Evolutionary conservation across 1,140 invertebrate species (phyloP), one percentile per base, ranked within the genome.

Genomic region (Chelonus insularis): DNA sequence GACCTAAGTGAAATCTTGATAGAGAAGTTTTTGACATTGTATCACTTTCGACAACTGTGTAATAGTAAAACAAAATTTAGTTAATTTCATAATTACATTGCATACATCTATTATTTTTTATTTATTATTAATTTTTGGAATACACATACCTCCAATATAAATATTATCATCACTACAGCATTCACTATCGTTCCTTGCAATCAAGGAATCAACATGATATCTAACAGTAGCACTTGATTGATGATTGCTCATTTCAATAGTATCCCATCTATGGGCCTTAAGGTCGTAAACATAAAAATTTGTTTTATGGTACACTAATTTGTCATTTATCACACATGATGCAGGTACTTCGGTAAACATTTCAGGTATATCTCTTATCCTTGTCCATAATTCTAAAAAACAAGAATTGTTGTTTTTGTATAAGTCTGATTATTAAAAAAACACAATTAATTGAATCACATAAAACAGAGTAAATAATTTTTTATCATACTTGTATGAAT

Each of bases 201-300:
- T 51, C 14, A 45, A 62, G 37, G 64, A 65, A 23, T 64, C 62
- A 34, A 61, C 50, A 0, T 2, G 5, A 47, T 67, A 60, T 36
- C 45, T 25, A 0, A 54, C 39, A 11, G 37, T 29, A 6, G 56
- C 54, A 41, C 11, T 23, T 1, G 25, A 4, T 18, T 50, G 41
- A 25, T 9, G 8, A 45, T n/a, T 55, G n/a, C 3, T 57, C 5
- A 20, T 16, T 43, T 50, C 54, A 5, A 47, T 11, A 34, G 45
- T 16, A 1, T 57, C 14, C 69, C 69, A 71, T 0, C 20, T 18
- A 20, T 69, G 51, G 1, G 4, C 14, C 9, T 8, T 9, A 0
- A 62, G 62, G 52, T 69, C 62, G 34, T 67, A 71, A 43, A 68
- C 39, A 41, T 66, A 68, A 16, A 66, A 62, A 12, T 64, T 34